phyloP scores from a whole-genome alignment of 2,888 invertebrate genomes.

The Charanyca ferruginea region DNA sequence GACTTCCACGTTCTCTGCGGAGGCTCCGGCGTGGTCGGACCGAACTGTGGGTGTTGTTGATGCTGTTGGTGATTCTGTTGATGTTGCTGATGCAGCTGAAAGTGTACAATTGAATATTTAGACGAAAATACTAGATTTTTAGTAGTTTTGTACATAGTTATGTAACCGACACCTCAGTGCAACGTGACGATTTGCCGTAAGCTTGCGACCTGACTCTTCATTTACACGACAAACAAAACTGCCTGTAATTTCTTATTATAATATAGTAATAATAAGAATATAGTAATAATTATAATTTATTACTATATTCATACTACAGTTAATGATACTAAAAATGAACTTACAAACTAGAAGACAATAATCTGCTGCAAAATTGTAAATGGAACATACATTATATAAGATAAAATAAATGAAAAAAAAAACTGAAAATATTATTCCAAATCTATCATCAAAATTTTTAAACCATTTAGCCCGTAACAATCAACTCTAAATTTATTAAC shows the following conservation, averaged over 20 bases:
- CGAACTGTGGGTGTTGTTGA: conserved; percentile 66
- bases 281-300: too few species aligned
- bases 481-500: too few species aligned
- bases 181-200: conserved; percentile 42
- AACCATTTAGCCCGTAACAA: too few species aligned
- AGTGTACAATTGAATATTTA: conserved; percentile 38
- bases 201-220: conserved; percentile 39
- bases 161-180: conserved; percentile 59
- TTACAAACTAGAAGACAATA: background rate
- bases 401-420: too few species aligned
- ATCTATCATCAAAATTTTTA: background rate
- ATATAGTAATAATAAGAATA: too few species aligned
- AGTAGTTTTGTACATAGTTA: conserved; percentile 5
- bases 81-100: conserved; percentile 83
- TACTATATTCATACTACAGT: too few species aligned
- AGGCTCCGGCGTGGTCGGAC: conserved; percentile 74
- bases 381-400: too few species aligned
- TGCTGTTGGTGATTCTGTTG: conserved; percentile 63
- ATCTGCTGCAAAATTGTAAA: background rate
- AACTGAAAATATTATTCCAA: background rate
- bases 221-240: conserved; percentile 3
- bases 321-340: background rate
- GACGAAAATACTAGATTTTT: background rate
- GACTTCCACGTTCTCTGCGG: conserved; percentile 86
- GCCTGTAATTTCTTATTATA: too few species aligned